Evolutionary conservation across 1,140 invertebrate species (phyloP).

Genomic region (Zaprionus africanus): DNA sequence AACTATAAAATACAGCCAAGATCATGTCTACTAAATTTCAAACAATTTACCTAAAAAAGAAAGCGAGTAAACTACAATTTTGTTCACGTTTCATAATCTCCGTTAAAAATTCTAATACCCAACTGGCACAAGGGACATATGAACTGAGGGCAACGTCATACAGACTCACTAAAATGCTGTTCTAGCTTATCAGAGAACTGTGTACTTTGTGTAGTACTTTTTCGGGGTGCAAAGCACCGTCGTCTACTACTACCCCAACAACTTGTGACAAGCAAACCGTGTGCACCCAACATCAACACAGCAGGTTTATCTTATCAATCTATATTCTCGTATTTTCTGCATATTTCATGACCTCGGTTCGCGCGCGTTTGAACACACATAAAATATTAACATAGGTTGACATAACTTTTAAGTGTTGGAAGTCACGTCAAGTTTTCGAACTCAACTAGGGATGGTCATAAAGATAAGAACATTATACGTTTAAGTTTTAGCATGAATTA

Average conservation of each 20-base stretch:
- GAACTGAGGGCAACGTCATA: neutral
- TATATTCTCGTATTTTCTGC: conserved; percentile 55
- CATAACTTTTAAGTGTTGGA: conserved; percentile 19
- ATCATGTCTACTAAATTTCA: neutral
- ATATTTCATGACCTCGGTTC: conserved; percentile 61
- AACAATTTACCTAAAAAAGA: neutral
- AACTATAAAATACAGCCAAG: neutral
- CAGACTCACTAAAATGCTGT: conserved; percentile 10
- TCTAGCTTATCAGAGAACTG: conserved; percentile 51
- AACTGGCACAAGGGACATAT: neutral
- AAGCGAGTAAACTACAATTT: neutral
- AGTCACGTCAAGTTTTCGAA: neutral
- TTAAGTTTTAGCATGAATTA: no score
- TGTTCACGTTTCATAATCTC: neutral
- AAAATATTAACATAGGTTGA: conserved; percentile 3
- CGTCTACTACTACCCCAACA: conserved; percentile 5
- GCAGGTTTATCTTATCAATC: conserved; percentile 64
- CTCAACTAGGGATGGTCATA: neutral
- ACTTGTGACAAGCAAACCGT: neutral
- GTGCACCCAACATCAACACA: no score
- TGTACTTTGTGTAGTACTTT: conserved; percentile 9
- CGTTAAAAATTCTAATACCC: neutral
- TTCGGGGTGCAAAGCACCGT: conserved; percentile 46
- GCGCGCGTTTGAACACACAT: conserved; percentile 31
- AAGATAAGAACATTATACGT: neutral